Conservation (phyloP, 2,888 invertebrate species). For the Polietes domitor region DNA sequence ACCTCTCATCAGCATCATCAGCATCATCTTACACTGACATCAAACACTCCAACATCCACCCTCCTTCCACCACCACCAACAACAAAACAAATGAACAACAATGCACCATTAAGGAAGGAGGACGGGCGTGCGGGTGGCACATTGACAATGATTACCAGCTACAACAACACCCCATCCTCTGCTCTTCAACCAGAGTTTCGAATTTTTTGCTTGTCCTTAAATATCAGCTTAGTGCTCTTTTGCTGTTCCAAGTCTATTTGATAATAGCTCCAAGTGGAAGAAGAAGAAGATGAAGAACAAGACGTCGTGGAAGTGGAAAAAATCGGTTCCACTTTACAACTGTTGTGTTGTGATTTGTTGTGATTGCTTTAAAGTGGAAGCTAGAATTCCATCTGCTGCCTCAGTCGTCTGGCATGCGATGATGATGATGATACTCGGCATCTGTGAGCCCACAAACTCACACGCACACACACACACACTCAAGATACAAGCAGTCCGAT, state of each 20-base stretch:
- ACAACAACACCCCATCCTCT: background rate
- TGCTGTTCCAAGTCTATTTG: conserved; percentile 25
- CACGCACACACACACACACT: too few relatives aligned
- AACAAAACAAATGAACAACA: background rate
- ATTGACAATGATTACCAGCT: conserved; percentile 26
- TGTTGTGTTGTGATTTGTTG: conserved; percentile 9
- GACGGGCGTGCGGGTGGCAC: background rate
- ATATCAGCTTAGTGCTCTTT: conserved; percentile 49
- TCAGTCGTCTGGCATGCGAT: background rate
- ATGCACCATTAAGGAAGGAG: background rate
- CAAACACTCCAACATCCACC: background rate
- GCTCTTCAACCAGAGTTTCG: background rate
- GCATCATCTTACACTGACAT: background rate
- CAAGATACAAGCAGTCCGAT: too few relatives aligned
- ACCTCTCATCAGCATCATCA: background rate
- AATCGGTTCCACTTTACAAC: conserved; percentile 11
- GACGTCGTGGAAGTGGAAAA: background rate
- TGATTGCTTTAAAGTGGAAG: conserved; percentile 22
- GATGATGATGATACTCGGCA: conserved; percentile 17
- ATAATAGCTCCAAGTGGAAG: conserved; percentile 14
- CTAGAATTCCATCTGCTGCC: background rate
- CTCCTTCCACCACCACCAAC: background rate
- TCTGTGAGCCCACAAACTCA: background rate
- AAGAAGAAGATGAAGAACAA: background rate
- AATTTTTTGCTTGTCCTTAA: conserved; percentile 17